Percentiles rank a stretch among this genome's conserved stretches.
Conservation (phyloP, 2,888 invertebrate species). For the Eupithecia abbreviata region DNA sequence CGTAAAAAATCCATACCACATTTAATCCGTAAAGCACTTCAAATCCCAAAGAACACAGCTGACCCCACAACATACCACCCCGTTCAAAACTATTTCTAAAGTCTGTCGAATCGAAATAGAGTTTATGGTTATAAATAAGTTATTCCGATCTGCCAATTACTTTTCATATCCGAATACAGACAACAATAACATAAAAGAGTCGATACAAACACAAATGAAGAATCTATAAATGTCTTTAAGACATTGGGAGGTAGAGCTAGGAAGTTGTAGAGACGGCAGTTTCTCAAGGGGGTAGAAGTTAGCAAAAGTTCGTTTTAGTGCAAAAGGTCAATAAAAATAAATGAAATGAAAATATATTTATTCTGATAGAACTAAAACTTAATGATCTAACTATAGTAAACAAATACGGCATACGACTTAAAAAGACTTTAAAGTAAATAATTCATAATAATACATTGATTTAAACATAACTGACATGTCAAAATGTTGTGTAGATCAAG, state of each 20-base stretch:
- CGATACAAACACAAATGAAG: conserved; percentile 82
- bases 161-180: conserved; percentile 69
- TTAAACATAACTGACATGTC: too few relatives aligned
- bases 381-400: too few relatives aligned
- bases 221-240: conserved; percentile 82
- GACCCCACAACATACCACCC: neutral
- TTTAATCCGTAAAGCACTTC: too few relatives aligned
- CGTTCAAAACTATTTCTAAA: conserved; percentile 37
- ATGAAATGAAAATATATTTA: too few relatives aligned
- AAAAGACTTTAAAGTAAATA: too few relatives aligned
- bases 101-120: neutral
- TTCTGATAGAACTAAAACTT: too few relatives aligned
- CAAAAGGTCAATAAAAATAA: too few relatives aligned
- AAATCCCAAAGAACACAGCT: conserved; percentile 5
- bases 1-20: too few relatives aligned
- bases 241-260: conserved; percentile 60
- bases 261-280: conserved; percentile 50
- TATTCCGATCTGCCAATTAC: conserved; percentile 71
- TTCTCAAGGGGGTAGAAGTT: neutral
- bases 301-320: too few relatives aligned
- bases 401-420: too few relatives aligned
- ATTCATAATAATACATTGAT: too few relatives aligned
- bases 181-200: conserved; percentile 80
- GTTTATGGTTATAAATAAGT: conserved; percentile 40
- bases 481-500: too few relatives aligned